These are phyloP conservation scores for Diorhabda sublineata DNA, from an alignment of 1,140 invertebrate genomes.

Conservation along the genomic window DNA sequence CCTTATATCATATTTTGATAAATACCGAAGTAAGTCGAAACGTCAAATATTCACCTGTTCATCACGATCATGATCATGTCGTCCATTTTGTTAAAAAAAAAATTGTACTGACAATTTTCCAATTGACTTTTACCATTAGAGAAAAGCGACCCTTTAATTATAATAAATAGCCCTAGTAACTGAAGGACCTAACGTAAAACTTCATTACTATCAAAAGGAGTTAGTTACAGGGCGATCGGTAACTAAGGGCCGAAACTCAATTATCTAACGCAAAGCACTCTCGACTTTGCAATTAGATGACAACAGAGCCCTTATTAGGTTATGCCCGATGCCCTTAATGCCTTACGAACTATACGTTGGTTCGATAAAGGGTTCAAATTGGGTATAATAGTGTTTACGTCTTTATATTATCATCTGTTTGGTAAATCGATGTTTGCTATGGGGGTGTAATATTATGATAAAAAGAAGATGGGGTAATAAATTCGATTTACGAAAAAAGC, in stretches of 20 bases:
- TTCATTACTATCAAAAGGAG: constrained; percentile 14
- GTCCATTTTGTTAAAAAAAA: no score
- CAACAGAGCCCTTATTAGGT: constrained; percentile 19
- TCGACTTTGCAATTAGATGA: constrained; percentile 20
- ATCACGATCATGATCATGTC: no score
- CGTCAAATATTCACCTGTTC: no score
- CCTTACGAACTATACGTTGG: not conserved
- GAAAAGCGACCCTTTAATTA: constrained; percentile 8
- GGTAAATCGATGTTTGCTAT: not conserved
- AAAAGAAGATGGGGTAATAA: no score
- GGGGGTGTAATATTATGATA: not conserved
- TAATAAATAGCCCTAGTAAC: constrained; percentile 15
- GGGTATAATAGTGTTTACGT: constrained; percentile 8
- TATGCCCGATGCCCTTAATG: constrained; percentile 6
- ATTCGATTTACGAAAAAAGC: no score
- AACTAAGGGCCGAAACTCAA: constrained; percentile 14
- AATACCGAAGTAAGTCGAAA: no score
- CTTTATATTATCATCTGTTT: constrained; percentile 3
- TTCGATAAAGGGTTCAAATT: constrained; percentile 16
- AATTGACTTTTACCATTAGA: not conserved
- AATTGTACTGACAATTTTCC: not conserved
- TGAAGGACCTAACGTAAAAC: constrained; percentile 4
- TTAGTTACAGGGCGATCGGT: constrained; percentile 16
- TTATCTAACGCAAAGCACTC: constrained; percentile 17
- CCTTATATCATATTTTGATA: no score